phyloP scores from a whole-genome alignment of 2,888 invertebrate species.

The Heliothis peltigera region DNA sequence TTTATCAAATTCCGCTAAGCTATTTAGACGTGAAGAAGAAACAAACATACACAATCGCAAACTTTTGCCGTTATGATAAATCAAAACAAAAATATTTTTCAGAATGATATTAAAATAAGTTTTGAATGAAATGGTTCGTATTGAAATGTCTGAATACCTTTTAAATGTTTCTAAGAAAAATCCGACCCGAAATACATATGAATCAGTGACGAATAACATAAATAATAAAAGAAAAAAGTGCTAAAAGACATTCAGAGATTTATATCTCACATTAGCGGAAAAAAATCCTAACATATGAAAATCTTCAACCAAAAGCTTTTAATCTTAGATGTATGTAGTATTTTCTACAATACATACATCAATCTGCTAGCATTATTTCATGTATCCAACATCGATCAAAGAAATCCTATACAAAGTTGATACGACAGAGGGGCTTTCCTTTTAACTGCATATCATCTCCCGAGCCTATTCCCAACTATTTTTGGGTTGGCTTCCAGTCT shows the following conservation, averaged over 20 bases:
- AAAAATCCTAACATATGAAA: background rate
- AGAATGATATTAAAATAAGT: no score
- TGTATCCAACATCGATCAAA: constrained; percentile 3
- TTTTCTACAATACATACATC: background rate
- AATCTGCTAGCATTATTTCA: background rate
- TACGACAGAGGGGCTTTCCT: no score
- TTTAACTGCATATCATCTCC: no score
- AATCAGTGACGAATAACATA: background rate
- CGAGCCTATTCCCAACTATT: no score
- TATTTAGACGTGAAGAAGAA: no score
- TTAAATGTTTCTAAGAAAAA: background rate
- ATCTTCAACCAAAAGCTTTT: background rate
- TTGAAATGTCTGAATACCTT: background rate
- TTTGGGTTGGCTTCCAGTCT: no score
- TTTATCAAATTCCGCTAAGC: no score
- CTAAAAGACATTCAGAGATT: constrained; percentile 1
- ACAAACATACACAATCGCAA: no score
- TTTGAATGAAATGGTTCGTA: no score
- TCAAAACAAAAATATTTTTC: no score
- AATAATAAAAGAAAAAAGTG: background rate
- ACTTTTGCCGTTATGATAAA: no score
- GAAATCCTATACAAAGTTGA: background rate
- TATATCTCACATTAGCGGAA: background rate
- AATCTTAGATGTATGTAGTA: no score
- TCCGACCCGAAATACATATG: background rate